These are phyloP conservation scores for Calameuta filiformis DNA, from an alignment of 2,888 invertebrate genomes.

Conservation along the genomic window DNA sequence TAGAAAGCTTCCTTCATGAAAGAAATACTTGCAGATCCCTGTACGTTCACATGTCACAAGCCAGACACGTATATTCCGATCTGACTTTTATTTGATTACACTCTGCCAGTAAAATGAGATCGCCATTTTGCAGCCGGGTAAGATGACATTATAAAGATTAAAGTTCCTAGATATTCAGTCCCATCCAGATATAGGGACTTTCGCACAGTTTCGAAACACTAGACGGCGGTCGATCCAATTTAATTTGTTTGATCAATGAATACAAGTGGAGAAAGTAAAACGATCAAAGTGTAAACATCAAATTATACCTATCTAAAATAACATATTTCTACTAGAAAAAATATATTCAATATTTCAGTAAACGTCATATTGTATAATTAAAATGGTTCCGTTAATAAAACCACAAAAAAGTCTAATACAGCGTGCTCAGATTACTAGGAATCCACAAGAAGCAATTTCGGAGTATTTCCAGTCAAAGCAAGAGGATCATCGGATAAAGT, in stretches of 20 bases:
- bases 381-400: not conserved
- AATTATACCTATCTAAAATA: not conserved
- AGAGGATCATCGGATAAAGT: slow-evolving; percentile 69
- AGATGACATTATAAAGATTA: not conserved
- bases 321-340: not conserved
- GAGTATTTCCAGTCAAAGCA: slow-evolving; percentile 71
- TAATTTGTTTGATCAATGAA: slow-evolving; percentile 45
- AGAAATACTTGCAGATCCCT: slow-evolving; percentile 10
- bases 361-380: not conserved
- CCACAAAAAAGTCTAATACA: slow-evolving; percentile 4
- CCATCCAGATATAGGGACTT: not conserved
- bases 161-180: not conserved
- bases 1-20: not conserved
- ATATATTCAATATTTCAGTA: not conserved
- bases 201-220: not conserved
- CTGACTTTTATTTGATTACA: slow-evolving; percentile 32
- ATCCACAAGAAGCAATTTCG: slow-evolving; percentile 67
- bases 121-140: slow-evolving; percentile 42
- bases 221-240: slow-evolving; percentile 13
- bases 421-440: slow-evolving; percentile 21
- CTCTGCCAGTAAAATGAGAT: slow-evolving; percentile 33
- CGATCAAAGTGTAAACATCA: not conserved
- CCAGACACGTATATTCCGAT: slow-evolving; percentile 24
- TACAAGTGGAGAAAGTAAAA: not conserved
- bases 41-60: slow-evolving; percentile 47